Evolutionary conservation across 2,888 invertebrate species (phyloP).

Genomic region (Halictus ligatus): DNA sequence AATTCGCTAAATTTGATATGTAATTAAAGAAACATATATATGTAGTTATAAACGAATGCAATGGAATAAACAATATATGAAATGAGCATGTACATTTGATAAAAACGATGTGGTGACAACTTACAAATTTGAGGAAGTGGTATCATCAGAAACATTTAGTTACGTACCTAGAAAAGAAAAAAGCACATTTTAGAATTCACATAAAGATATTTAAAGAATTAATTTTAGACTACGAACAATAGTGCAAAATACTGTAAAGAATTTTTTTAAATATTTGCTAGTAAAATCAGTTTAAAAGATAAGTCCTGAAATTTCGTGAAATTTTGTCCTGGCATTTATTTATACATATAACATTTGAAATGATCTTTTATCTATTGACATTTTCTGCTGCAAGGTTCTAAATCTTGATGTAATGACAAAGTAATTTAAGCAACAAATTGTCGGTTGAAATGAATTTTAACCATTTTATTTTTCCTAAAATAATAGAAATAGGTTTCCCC

Average conservation of each 20-base stretch:
- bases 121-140: background rate
- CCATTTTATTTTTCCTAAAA: background rate
- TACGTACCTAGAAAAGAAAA: background rate
- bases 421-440: background rate
- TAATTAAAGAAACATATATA: no score
- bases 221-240: background rate
- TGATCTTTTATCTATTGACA: background rate
- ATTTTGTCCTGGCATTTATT: background rate
- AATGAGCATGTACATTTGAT: background rate
- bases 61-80: background rate
- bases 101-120: background rate
- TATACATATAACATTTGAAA: background rate
- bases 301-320: no score
- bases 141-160: background rate
- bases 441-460: background rate
- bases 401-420: background rate
- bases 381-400: background rate
- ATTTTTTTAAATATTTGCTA: background rate
- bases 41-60: no score
- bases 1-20: no score
- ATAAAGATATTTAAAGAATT: background rate
- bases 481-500: background rate
- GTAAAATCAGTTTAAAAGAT: background rate
- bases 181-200: background rate
- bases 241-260: background rate